Evolutionary conservation across 2,797 vertebrate species (phyloP).

Genomic region (Siniperca undulata): DNA sequence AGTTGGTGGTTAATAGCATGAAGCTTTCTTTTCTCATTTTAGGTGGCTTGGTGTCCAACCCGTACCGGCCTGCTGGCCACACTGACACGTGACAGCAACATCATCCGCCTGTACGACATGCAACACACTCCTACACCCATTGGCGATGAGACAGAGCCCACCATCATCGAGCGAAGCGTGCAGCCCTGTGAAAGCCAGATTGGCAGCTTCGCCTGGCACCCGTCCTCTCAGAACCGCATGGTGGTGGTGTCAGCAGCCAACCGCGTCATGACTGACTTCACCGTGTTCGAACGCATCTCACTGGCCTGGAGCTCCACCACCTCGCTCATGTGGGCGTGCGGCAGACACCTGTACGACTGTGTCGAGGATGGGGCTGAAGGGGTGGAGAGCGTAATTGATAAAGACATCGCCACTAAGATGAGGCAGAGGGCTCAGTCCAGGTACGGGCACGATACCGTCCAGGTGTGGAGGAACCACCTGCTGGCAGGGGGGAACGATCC

Average conservation of each 20-base stretch:
- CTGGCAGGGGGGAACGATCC: slow-evolving; percentile 94
- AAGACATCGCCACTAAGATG: slow-evolving; percentile 98
- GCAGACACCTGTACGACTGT: slow-evolving; percentile 95
- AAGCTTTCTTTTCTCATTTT: not conserved
- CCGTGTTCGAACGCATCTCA: slow-evolving; percentile 98
- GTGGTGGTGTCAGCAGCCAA: slow-evolving; percentile 95
- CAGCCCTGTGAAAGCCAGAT: slow-evolving; percentile 94
- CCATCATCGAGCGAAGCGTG: slow-evolving; percentile 98
- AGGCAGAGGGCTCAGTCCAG: slow-evolving; percentile 93
- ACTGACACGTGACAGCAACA: slow-evolving; percentile 95
- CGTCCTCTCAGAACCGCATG: slow-evolving; percentile 97
- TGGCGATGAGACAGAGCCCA: slow-evolving; percentile 97
- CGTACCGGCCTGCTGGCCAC: slow-evolving; percentile 96
- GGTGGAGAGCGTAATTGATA: slow-evolving; percentile 86
- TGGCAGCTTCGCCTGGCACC: slow-evolving; percentile 98
- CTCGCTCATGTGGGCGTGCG: slow-evolving; percentile 98
- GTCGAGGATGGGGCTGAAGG: slow-evolving; percentile 89
- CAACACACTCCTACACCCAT: slow-evolving; percentile 97
- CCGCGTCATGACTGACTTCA: slow-evolving; percentile 97
- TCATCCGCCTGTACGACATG: slow-evolving; percentile 98
- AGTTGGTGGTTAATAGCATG: not conserved
- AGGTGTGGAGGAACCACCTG: slow-evolving; percentile 96
- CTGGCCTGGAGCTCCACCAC: slow-evolving; percentile 97
- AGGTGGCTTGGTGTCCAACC: slow-evolving; percentile 97
- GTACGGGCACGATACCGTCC: slow-evolving; percentile 95